Base-by-base conservation (phyloP, 2,888 invertebrate species). In the Alsophila aescularia region DNA sequence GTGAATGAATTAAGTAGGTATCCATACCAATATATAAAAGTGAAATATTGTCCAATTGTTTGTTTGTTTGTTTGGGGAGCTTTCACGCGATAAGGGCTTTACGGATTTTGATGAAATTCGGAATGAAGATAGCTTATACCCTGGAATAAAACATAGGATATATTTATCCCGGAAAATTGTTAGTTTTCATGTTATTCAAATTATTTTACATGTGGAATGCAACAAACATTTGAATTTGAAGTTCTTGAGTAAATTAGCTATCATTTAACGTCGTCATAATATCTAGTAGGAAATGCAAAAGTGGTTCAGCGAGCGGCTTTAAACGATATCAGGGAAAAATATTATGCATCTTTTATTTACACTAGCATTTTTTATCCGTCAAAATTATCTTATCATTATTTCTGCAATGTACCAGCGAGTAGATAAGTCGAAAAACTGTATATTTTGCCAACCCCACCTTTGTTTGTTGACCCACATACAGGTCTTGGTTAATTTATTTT, bases 281-380 rank as follows among this genome's bases (percentile, higher is more conserved):
- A 54, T 50, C 36, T 50, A 50, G 47, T 61, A 59, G 60, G 59
- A 62, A 79, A 76, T 78, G 77, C 76, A 75, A 75, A 77, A 71
- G 64, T 67, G 58, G 41, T 66, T 58, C 67, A 47, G 67, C 71
- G 73, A 76, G 73, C 76, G 70, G 57, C 62, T 68, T 66, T 58
- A 72, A 58, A 57, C 68, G 72, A 66, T 85, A 83, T 81, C 82
- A 64, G 70, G 70, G 65, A 79, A 79, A 80, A 85, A n/a, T n/a
- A n/a, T n/a, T 87, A 84, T 88, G 90, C 90, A 90, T 86, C 81
- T 85, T 77, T 74, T 88, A 85, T 88, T 89, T 87, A 85, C 85
- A 81, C 85, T 79, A 78, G 72, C 73, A 68, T 56, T 64, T n/a
- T 81, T 86, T 88, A 88, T 87, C 88, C 76, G 66, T 69, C 60